A percentile compares a stretch with the other conserved stretches of the same genome.
phyloP scores from a whole-genome alignment of 1,140 invertebrate species.

The Drosophila nebulosa region DNA sequence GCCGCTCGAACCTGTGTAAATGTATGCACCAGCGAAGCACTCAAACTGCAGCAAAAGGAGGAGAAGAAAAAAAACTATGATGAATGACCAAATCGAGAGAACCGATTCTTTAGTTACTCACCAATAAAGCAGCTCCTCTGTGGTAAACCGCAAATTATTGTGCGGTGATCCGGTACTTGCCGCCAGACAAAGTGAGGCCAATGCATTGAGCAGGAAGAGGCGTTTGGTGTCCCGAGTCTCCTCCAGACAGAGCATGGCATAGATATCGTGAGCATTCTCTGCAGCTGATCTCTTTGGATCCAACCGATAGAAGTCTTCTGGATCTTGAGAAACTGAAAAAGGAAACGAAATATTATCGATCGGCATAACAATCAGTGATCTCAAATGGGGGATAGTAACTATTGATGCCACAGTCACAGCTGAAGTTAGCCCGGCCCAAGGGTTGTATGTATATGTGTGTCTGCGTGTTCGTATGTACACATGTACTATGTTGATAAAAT shows the following conservation, averaged over 20 bases:
- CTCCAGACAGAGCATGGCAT: conserved; percentile 61
- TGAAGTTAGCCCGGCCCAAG: neutral
- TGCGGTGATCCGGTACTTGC: conserved; percentile 70
- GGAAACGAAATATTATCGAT: neutral
- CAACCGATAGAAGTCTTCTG: conserved; percentile 74
- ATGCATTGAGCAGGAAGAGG: conserved; percentile 70
- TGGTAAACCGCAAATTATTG: conserved; percentile 85
- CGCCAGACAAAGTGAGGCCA: conserved; percentile 75
- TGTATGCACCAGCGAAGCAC: conserved; percentile 91
- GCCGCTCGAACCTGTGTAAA: conserved; percentile 94
- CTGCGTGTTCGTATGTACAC: neutral
- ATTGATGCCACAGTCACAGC: neutral
- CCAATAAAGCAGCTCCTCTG: conserved; percentile 92
- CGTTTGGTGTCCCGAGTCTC: conserved; percentile 75
- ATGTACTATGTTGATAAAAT: conserved; percentile 4
- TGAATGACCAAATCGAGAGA: neutral
- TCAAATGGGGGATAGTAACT: neutral
- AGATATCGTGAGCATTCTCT: conserved; percentile 79
- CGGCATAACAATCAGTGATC: neutral
- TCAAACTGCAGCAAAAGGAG: conserved; percentile 84
- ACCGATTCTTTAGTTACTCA: conserved; percentile 81
- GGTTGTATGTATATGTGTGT: neutral
- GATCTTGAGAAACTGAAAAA: conserved; percentile 68
- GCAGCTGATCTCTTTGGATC: conserved; percentile 66
- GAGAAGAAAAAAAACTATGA: neutral